phyloP scores from a whole-genome alignment of 2,113 vertebrate species.

The Nettapus auritus region DNA sequence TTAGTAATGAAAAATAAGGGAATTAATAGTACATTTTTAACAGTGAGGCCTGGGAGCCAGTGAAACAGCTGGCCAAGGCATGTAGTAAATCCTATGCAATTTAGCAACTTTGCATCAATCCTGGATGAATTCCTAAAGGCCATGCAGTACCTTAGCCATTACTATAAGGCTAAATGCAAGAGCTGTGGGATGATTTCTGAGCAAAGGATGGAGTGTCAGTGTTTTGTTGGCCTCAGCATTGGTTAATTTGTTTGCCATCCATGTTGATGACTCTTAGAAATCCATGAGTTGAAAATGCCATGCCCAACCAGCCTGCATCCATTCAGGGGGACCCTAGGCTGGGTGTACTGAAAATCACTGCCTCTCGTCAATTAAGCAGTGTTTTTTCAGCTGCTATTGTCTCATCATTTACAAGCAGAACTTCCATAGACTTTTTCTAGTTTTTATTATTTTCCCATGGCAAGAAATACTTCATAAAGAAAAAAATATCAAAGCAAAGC shows the following conservation, averaged over 20 bases:
- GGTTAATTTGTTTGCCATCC: fast-evolving
- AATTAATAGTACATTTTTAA: neutral
- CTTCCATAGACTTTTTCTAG: neutral
- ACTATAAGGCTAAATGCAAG: neutral
- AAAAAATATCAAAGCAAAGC: neutral
- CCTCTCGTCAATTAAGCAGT: neutral
- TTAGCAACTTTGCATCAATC: neutral
- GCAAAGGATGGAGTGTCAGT: neutral
- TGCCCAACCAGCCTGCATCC: fast-evolving
- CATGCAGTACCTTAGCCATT: neutral
- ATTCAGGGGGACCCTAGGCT: neutral
- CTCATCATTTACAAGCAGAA: neutral
- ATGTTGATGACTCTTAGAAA: neutral
- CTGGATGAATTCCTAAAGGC: neutral
- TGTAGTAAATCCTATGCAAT: neutral
- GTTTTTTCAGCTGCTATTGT: neutral
- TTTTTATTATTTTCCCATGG: slow-evolving; percentile 26
- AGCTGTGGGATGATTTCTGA: neutral
- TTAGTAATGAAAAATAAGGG: slow-evolving; percentile 10
- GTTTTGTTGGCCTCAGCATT: neutral
- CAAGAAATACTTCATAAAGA: slow-evolving; percentile 10
- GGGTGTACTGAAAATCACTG: neutral
- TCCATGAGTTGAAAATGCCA: neutral
- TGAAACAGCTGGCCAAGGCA: slow-evolving; percentile 3
- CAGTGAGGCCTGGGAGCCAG: neutral